phyloP scores from a whole-genome alignment of 2,888 invertebrate species.

The Hecatera dysodea region DNA sequence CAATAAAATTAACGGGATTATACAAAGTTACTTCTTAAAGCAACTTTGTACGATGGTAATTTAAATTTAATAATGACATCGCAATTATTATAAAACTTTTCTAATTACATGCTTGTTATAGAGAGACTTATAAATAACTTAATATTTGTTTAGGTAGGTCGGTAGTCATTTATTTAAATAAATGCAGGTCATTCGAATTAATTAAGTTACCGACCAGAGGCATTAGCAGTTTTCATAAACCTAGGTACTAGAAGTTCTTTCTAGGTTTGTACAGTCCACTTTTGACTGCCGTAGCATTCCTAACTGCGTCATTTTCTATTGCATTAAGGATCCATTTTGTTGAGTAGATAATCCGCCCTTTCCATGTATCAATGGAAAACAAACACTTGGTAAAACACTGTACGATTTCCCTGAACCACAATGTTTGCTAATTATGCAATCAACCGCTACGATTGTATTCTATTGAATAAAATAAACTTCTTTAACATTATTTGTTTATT shows the following conservation, averaged over 20 bases:
- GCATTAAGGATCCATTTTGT: slow-evolving; percentile 2
- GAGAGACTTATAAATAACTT: background rate
- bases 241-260: background rate
- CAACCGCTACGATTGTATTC: background rate
- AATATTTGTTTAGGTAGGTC: background rate
- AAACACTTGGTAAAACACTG: slow-evolving; percentile 45
- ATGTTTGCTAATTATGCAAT: background rate
- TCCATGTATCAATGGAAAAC: slow-evolving; percentile 56
- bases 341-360: slow-evolving; percentile 51
- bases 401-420: slow-evolving; percentile 11
- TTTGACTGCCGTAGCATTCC: background rate
- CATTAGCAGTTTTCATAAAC: background rate
- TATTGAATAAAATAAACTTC: background rate
- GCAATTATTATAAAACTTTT: slow-evolving; percentile 35
- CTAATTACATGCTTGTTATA: background rate
- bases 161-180: background rate
- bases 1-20: slow-evolving; percentile 21
- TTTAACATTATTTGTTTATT: slow-evolving; percentile 26
- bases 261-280: background rate
- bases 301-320: slow-evolving; percentile 17
- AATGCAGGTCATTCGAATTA: background rate
- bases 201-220: background rate
- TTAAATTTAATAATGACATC: slow-evolving; percentile 7
- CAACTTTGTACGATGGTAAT: background rate
- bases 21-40: background rate